A percentile compares a stretch with the other conserved stretches of the same genome.
Conservation (phyloP, 2,113 vertebrate species). For the Notothenia rossii region DNA sequence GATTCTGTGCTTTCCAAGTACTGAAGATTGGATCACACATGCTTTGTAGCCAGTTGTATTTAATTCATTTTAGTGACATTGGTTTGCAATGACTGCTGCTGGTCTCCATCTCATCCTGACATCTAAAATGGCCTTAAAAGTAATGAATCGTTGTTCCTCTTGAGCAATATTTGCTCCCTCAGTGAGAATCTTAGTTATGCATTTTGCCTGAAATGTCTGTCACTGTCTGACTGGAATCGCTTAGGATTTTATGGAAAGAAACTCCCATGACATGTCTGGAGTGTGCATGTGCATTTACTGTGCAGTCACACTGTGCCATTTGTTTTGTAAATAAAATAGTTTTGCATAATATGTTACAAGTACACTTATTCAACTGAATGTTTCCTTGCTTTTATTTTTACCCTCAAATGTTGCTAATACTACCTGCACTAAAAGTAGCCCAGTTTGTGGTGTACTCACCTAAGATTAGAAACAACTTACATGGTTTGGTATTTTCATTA, state of each 20-base stretch:
- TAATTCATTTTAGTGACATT: constrained; percentile 85
- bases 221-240: constrained; percentile 84
- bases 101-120: constrained; percentile 80
- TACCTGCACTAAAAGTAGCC: background rate
- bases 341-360: constrained; percentile 90
- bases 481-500: background rate
- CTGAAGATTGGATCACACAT: constrained; percentile 83
- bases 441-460: background rate
- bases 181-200: constrained; percentile 86
- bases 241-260: constrained; percentile 85
- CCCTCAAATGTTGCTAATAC: background rate
- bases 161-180: constrained; percentile 95
- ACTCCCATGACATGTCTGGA: constrained; percentile 86
- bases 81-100: constrained; percentile 84
- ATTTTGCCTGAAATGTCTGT: constrained; percentile 85
- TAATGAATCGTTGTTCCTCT: constrained; percentile 88
- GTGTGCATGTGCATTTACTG: constrained; percentile 93
- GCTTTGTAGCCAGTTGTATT: constrained; percentile 62
- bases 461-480: background rate
- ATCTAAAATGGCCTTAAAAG: constrained; percentile 92
- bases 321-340: constrained; percentile 98
- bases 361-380: constrained; percentile 14
- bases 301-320: constrained; percentile 95
- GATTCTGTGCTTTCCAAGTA: constrained; percentile 70
- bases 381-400: constrained; percentile 18